Conservation (phyloP, 1,140 invertebrate species). For the Penaeus indicus region DNA sequence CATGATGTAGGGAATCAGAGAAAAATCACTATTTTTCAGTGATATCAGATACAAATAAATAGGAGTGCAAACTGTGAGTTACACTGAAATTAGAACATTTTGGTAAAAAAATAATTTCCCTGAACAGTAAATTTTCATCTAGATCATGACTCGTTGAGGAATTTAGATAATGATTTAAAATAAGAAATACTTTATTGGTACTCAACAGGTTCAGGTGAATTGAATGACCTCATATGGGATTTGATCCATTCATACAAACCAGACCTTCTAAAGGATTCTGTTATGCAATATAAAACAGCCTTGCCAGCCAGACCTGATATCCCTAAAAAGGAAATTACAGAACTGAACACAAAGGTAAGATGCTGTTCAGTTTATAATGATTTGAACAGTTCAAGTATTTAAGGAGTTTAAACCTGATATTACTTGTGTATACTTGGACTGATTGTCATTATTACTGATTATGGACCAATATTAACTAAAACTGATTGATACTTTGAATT, state of each 20-base stretch:
- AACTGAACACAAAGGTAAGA: constrained; percentile 63
- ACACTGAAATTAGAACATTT: too few relatives aligned
- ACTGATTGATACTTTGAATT: too few relatives aligned
- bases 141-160: not conserved
- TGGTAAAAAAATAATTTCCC: too few relatives aligned
- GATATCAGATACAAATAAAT: too few relatives aligned
- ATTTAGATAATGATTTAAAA: not conserved
- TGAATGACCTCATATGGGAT: constrained; percentile 63
- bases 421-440: too few relatives aligned
- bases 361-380: not conserved
- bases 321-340: constrained; percentile 59
- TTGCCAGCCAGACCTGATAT: constrained; percentile 44
- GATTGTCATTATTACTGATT: not conserved
- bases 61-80: too few relatives aligned
- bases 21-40: too few relatives aligned
- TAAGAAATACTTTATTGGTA: not conserved
- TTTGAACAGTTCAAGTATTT: not conserved
- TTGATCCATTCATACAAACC: constrained; percentile 66
- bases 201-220: constrained; percentile 36
- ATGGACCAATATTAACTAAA: not conserved
- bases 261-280: constrained; percentile 55
- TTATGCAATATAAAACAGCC: constrained; percentile 59
- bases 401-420: not conserved
- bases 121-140: not conserved
- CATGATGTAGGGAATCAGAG: too few relatives aligned